phyloP scores from a whole-genome alignment of 23 tunicate genomes.

The Corella eumyota region DNA sequence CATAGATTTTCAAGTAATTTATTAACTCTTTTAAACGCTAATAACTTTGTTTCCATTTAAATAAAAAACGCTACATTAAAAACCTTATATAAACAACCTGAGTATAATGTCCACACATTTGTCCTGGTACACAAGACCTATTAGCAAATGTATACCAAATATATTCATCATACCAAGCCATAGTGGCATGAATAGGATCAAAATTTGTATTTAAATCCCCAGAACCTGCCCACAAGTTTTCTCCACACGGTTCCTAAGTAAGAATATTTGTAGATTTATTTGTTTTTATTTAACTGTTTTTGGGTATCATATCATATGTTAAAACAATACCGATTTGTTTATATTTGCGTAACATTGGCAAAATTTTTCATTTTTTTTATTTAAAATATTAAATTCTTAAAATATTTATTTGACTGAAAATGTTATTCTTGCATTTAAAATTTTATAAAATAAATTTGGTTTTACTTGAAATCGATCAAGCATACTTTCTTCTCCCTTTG shows the following conservation, averaged over 20 bases:
- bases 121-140: constrained; percentile 58
- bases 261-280: too few relatives aligned
- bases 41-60: background rate
- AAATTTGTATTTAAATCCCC: constrained; percentile 44
- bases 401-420: too few relatives aligned
- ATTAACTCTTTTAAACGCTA: too few relatives aligned
- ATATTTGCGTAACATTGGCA: too few relatives aligned
- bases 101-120: constrained; percentile 86
- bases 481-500: constrained; percentile 36
- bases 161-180: constrained; percentile 64
- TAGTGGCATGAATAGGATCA: constrained; percentile 44
- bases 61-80: background rate
- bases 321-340: too few relatives aligned
- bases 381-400: background rate
- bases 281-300: too few relatives aligned
- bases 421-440: background rate
- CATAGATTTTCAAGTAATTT: too few relatives aligned
- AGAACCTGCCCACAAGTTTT: constrained; percentile 72
- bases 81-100: constrained; percentile 29
- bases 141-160: constrained; percentile 49
- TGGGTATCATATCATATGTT: too few relatives aligned
- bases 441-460: background rate
- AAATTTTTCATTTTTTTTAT: too few relatives aligned
- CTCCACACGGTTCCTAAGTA: constrained; percentile 61
- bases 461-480: constrained; percentile 8